phyloP scores from a whole-genome alignment of 2,113 vertebrate species.

The Anseranas semipalmata region DNA sequence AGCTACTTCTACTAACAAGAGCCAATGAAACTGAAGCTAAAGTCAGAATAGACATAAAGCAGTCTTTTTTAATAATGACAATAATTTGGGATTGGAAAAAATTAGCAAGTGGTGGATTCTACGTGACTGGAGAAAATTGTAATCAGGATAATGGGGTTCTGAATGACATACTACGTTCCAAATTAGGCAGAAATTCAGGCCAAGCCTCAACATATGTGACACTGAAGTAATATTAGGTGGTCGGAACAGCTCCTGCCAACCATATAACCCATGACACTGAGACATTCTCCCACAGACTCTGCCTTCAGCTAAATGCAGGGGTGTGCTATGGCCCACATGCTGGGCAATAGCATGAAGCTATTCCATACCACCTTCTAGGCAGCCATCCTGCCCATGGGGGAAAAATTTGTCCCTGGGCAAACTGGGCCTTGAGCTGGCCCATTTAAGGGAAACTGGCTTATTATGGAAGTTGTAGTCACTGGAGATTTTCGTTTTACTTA shows the following conservation, averaged over 20 bases:
- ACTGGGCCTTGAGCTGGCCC: neutral
- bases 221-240: neutral
- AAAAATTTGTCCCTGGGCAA: neutral
- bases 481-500: neutral
- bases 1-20: neutral
- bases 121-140: neutral
- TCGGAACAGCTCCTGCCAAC: neutral
- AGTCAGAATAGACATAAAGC: neutral
- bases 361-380: neutral
- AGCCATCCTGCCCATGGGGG: neutral
- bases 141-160: neutral
- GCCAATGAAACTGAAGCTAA: neutral
- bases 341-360: fast-evolving
- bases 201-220: neutral
- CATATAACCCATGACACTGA: neutral
- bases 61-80: neutral
- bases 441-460: neutral
- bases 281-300: neutral
- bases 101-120: neutral
- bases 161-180: neutral
- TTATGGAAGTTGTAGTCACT: neutral
- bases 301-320: neutral
- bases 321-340: neutral
- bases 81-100: neutral
- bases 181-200: neutral